Percentiles rank a stretch among this genome's conserved stretches.
Conservation (phyloP, 2,797 vertebrate genomes). For the Sparidentex hasta region DNA sequence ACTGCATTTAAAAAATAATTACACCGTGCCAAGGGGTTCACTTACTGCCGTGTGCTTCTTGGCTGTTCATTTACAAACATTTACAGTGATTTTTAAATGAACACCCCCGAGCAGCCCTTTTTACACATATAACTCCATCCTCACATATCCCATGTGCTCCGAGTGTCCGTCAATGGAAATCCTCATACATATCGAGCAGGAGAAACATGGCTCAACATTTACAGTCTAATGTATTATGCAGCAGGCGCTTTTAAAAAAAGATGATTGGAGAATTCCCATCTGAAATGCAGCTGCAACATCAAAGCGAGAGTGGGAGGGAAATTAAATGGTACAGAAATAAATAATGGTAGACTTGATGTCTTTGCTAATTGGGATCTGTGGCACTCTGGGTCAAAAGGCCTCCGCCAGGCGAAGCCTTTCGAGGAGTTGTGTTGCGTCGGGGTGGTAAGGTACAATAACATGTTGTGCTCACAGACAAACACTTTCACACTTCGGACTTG, state of each 20-base stretch:
- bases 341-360: slow-evolving; percentile 79
- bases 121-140: slow-evolving; percentile 32
- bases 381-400: slow-evolving; percentile 71
- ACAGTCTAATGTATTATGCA: slow-evolving; percentile 79
- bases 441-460: slow-evolving; percentile 30
- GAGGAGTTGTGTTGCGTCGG: slow-evolving; percentile 23
- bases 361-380: slow-evolving; percentile 81
- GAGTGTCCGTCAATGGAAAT: slow-evolving; percentile 53
- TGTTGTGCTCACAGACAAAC: slow-evolving; percentile 11
- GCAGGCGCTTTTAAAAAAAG: slow-evolving; percentile 75
- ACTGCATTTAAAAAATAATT: slow-evolving; percentile 31
- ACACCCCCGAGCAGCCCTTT: neutral
- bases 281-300: slow-evolving; percentile 79
- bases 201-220: slow-evolving; percentile 71
- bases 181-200: slow-evolving; percentile 51
- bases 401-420: slow-evolving; percentile 31
- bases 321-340: slow-evolving; percentile 81
- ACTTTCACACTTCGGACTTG: neutral
- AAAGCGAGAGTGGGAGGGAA: slow-evolving; percentile 76
- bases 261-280: slow-evolving; percentile 78
- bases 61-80: slow-evolving; percentile 37
- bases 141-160: neutral
- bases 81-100: slow-evolving; percentile 37
- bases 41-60: slow-evolving; percentile 17
- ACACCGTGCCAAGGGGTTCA: slow-evolving; percentile 19